Evolutionary conservation across 2,113 vertebrate genomes (phyloP), one percentile per base, ranked within the genome.

Genomic region (Lycocorax pyrrhopterus): DNA sequence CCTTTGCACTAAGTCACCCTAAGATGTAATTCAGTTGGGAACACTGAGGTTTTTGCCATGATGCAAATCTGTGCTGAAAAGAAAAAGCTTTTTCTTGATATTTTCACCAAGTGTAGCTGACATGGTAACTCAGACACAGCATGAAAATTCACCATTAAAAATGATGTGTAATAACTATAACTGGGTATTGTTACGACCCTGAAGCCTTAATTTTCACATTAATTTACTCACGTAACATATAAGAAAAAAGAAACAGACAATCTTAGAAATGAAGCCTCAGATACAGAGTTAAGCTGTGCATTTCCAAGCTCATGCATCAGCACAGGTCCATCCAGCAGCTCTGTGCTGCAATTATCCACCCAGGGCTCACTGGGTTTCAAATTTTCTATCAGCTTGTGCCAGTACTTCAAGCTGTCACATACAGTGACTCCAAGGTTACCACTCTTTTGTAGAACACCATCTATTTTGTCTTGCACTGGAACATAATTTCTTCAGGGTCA

Each of bases 181-280:
- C 6, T 30, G 47, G 23, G 35, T 32, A 37, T 7, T 13, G 4
- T 43, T 43, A 60, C 0, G 0, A 55, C 6, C 33, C 72, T 14
- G 35, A 80, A 83, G 18, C 29, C 30, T 51, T 33, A 7, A 30
- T 51, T 86, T 93, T 27, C 68, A n/a, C 30, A 30, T 67, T 32
- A 59, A 55, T 55, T 80, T 12, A 56, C 6, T 6, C 10, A 7
- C 0, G 8, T 12, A 56, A 23, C 32, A 44, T 30, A 56, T 56
- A 60, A 56, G n/a, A 37, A 52, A 59, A 83, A 77, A 13, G 30
- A 67, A 46, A 64, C 41, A 69, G 22, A 72, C 27, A 46, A 9
- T 9, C 16, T 53, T 46, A 41, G 20, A 78, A 91, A 76, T 9
- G 27, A 27, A 73, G 62, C 12, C 41, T 77, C 32, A 49, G 35